Evolutionary conservation across 2,888 invertebrate species (phyloP).

Genomic region (Drosophila multiciliata): DNA sequence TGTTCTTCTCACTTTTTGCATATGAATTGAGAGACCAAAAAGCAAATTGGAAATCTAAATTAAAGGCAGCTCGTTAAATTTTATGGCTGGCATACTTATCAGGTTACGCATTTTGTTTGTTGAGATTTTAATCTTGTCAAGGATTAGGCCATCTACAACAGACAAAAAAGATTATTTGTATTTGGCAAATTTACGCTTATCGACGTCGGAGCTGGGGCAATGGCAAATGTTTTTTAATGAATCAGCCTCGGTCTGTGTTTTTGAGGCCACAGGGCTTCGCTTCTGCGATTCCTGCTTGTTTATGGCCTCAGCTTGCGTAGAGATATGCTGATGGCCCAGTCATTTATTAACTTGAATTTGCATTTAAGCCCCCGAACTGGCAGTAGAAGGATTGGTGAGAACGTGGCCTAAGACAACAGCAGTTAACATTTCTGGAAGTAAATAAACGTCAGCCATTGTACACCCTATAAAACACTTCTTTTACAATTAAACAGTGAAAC

Average conservation of each 20-base stretch:
- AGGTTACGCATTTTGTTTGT: constrained; percentile 51
- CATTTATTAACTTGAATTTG: constrained; percentile 74
- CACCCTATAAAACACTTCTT: constrained; percentile 15
- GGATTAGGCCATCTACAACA: constrained; percentile 40
- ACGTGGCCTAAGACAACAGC: constrained; percentile 61
- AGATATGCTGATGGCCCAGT: constrained; percentile 68
- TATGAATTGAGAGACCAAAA: constrained; percentile 16
- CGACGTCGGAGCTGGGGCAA: constrained; percentile 33
- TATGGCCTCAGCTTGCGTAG: constrained; percentile 57
- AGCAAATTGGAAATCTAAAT: constrained; percentile 13
- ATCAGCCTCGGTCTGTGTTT: constrained; percentile 30
- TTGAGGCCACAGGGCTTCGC: constrained; percentile 14
- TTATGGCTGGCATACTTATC: constrained; percentile 53
- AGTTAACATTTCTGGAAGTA: constrained; percentile 26
- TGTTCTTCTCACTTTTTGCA: constrained; percentile 18
- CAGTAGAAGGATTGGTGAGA: constrained; percentile 19
- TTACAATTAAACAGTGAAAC: constrained; percentile 31
- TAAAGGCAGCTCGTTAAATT: constrained; percentile 31
- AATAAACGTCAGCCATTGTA: constrained; percentile 23
- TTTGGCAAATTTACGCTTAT: constrained; percentile 80
- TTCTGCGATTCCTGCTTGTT: constrained; percentile 55
- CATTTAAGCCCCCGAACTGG: constrained; percentile 59
- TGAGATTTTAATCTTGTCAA: constrained; percentile 61
- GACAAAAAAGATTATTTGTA: constrained; percentile 62
- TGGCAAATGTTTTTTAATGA: constrained; percentile 56